Percentiles rank a stretch among this genome's conserved stretches.
Conservation (phyloP, 2,888 invertebrate species). For the Julus scandinavius region DNA sequence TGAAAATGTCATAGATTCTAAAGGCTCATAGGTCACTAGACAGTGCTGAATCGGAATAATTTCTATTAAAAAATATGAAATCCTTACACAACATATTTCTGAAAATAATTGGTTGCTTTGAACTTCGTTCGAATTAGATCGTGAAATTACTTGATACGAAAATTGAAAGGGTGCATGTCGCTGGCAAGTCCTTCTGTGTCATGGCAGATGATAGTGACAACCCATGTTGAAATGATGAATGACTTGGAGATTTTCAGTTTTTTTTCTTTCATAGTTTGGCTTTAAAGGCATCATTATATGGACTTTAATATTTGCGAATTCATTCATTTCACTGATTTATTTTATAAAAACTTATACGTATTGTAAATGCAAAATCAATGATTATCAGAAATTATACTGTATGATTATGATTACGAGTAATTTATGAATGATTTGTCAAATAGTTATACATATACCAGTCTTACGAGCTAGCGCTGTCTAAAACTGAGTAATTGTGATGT, state of each 20-base stretch:
- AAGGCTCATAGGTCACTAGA: too few species aligned
- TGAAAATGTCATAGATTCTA: too few species aligned
- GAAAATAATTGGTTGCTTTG: too few species aligned
- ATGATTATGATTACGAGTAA: neutral
- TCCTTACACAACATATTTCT: neutral
- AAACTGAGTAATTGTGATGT: too few species aligned
- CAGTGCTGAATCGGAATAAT: neutral
- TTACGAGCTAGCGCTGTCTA: too few species aligned
- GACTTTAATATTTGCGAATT: neutral
- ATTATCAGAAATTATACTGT: too few species aligned
- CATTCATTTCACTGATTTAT: neutral
- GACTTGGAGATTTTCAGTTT: neutral
- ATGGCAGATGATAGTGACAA: slow-evolving; percentile 2
- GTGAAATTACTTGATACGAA: neutral
- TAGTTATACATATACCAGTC: too few species aligned
- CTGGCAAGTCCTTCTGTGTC: neutral
- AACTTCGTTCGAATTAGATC: neutral
- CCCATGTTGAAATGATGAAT: neutral
- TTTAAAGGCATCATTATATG: neutral
- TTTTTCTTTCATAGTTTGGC: neutral
- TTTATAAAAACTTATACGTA: neutral
- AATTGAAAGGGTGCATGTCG: neutral
- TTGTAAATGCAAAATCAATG: too few species aligned
- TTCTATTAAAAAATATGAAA: neutral
- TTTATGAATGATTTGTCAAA: neutral